Evolutionary conservation across 2,888 invertebrate species (phyloP), one percentile per base, ranked within the genome.

Genomic region (Lottia scabra): DNA sequence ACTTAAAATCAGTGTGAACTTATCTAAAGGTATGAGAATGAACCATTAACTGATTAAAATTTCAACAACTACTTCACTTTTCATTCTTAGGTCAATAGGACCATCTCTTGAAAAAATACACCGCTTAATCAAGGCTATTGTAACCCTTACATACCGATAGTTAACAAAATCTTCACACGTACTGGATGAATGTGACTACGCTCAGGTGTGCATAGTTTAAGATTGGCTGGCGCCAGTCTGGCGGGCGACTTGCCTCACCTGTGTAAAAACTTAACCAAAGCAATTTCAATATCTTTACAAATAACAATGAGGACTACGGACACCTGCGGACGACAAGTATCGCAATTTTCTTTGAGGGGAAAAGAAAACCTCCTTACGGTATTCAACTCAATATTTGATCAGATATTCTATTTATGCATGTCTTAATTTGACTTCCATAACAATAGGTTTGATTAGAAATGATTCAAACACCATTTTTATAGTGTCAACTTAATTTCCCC

Each of bases 231-330:
- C 56, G 56, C 56, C 56, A 56, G 56, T 56, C 56, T 56, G 56
- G 56, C 56, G 56, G 56, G 23, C 56, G 56, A 56, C 56, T 56
- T 23, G 23, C 56, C 56, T 56, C 56, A 56, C 56, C 56, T 56
- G 56, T 56, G 56, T 56, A 56, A 56, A 56, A 56, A 56, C 56
- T 56, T 56, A 56, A 56, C 56, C 56, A 56, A 56, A 56, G 56
- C 23, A 56, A 56, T 56, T 56, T 56, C 56, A 56, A 56, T 56
- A 56, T 56, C 56, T 56, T 56, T 56, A 56, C 56, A 56, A 56
- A 56, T 56, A 56, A 56, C 56, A 56, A 56, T 56, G 23, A 38
- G 56, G 23, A 23, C 19, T 56, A 56, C 19, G 56, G 56, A 56
- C 56, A 56, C 56, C 56, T 56, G 56, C 56, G 56, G 56, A 23